Conservation (phyloP, 1,140 invertebrate species). For the Tribolium castaneum region DNA sequence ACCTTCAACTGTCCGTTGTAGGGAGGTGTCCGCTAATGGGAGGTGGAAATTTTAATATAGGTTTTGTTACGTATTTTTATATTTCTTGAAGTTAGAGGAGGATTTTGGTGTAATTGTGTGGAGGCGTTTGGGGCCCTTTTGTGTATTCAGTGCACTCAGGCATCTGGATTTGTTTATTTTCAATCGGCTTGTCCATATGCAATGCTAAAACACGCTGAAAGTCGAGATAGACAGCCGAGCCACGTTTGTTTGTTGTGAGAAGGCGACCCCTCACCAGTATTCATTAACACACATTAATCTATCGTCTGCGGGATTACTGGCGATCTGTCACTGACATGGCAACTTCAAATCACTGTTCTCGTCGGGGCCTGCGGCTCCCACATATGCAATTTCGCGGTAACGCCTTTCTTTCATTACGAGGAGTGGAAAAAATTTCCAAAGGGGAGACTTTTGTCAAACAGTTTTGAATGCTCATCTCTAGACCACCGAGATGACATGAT, state of each 20-base stretch:
- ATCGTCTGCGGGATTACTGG: slow-evolving; percentile 35
- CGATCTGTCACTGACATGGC: slow-evolving; percentile 27
- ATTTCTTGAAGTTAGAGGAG: too few relatives aligned
- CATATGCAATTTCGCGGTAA: background rate
- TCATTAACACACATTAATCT: slow-evolving; percentile 40
- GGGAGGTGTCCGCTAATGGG: too few relatives aligned
- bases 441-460: too few relatives aligned
- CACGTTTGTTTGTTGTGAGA: slow-evolving; percentile 36
- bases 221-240: slow-evolving; percentile 2
- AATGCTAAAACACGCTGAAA: slow-evolving; percentile 7
- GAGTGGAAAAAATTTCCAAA: background rate
- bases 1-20: too few relatives aligned
- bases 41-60: too few relatives aligned
- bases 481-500: too few relatives aligned
- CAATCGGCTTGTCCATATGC: slow-evolving; percentile 3
- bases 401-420: background rate
- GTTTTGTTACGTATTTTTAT: too few relatives aligned
- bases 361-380: background rate
- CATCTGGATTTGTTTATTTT: slow-evolving; percentile 33
- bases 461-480: too few relatives aligned
- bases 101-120: background rate
- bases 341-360: slow-evolving; percentile 21
- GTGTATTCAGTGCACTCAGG: background rate
- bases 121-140: background rate
- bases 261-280: slow-evolving; percentile 18